A percentile compares a stretch with the other conserved stretches of the same genome.
phyloP scores from a whole-genome alignment of 2,797 vertebrate genomes.

The Sebastes iracundus region DNA sequence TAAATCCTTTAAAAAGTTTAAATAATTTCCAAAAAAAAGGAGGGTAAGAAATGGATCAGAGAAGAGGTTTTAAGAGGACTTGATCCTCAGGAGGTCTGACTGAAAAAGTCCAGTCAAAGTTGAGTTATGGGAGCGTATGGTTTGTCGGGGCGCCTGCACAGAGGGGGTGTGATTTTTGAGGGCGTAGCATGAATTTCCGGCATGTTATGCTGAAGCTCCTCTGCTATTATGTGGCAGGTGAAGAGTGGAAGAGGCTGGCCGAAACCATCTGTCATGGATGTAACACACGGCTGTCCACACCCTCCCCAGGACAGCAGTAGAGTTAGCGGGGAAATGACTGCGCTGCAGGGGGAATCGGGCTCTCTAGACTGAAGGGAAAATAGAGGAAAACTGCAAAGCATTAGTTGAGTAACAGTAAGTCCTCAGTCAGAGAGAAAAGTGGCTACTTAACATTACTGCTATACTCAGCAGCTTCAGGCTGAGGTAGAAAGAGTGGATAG shows the following conservation, averaged over 20 bases:
- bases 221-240: conserved; percentile 44
- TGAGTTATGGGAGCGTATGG: conserved; percentile 43
- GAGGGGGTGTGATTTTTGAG: neutral
- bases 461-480: neutral
- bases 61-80: neutral
- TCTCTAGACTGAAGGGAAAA: neutral
- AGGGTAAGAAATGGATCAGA: neutral
- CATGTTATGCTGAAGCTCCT: conserved; percentile 20
- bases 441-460: neutral
- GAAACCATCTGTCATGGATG: conserved; percentile 46
- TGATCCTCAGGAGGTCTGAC: neutral
- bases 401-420: neutral
- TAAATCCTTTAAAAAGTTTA: neutral
- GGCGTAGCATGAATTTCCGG: conserved; percentile 11
- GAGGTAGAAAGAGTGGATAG: conserved; percentile 4
- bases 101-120: neutral
- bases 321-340: neutral
- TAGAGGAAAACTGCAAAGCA: too few relatives aligned
- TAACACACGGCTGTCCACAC: conserved; percentile 39
- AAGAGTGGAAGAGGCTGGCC: conserved; percentile 18
- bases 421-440: neutral
- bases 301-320: neutral
- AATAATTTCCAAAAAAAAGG: neutral
- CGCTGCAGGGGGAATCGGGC: neutral
- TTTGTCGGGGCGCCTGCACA: conserved; percentile 9